Evolutionary conservation across 2,113 vertebrate species (phyloP).

Genomic region (Scortum barcoo): DNA sequence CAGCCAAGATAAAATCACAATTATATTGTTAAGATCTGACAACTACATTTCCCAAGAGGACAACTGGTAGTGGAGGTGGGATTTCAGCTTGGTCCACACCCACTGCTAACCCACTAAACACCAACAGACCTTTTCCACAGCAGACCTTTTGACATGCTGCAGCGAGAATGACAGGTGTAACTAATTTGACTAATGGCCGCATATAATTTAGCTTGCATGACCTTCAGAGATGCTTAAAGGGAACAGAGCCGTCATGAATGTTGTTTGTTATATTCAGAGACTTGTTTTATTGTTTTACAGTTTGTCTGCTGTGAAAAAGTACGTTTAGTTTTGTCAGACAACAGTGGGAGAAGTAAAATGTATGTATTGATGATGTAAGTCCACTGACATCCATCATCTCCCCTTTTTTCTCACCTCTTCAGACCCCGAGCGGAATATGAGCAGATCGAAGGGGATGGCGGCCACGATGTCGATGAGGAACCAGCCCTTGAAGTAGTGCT

Average conservation of each 20-base stretch:
- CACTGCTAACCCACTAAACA: no score
- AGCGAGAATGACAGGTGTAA: no score
- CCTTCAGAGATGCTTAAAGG: no score
- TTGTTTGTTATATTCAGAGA: not conserved
- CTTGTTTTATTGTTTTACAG: not conserved
- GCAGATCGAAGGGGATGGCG: conserved; percentile 97
- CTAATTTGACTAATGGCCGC: no score
- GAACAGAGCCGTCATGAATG: not conserved
- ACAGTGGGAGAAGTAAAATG: not conserved
- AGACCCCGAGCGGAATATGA: conserved; percentile 94
- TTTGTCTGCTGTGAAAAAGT: not conserved
- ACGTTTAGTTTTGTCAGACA: not conserved
- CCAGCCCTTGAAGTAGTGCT: conserved; percentile 99
- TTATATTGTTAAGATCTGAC: no score
- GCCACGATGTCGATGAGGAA: conserved; percentile 99
- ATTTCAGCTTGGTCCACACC: no score
- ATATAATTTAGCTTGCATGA: no score
- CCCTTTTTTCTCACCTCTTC: conserved; percentile 89
- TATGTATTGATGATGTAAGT: not conserved
- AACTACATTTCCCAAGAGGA: no score
- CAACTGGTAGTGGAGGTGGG: no score
- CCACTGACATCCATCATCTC: not conserved
- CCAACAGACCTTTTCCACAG: no score
- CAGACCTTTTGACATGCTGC: no score
- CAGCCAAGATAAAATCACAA: no score